These are phyloP conservation scores for Zaprionus taronus DNA, from an alignment of 1,140 invertebrate species.

Conservation along the genomic window DNA sequence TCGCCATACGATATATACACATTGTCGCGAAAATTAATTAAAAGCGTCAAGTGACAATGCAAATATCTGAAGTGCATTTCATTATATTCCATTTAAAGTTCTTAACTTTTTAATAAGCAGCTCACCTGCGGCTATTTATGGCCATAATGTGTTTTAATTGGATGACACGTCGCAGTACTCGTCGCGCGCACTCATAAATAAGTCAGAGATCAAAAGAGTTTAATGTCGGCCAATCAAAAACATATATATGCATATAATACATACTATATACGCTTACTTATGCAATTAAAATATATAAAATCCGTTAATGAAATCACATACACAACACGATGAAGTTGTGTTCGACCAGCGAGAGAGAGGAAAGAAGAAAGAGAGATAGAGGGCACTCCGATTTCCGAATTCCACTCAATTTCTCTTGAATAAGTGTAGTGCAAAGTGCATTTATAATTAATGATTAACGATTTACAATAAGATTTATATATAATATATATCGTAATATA, in stretches of 20 bases:
- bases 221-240: constrained; percentile 60
- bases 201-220: constrained; percentile 55
- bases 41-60: constrained; percentile 63
- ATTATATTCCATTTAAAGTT: constrained; percentile 74
- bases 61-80: constrained; percentile 70
- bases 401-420: not conserved
- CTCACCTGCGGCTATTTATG: constrained; percentile 40
- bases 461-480: no score
- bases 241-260: not conserved
- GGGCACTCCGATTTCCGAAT: not conserved
- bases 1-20: not conserved
- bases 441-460: not conserved
- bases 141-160: constrained; percentile 60
- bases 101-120: constrained; percentile 75
- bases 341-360: no score
- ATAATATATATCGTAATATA: no score
- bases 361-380: not conserved
- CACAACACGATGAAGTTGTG: not conserved
- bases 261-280: constrained; percentile 12
- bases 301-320: constrained; percentile 13
- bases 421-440: not conserved
- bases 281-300: constrained; percentile 47
- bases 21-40: constrained; percentile 63
- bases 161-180: constrained; percentile 5
- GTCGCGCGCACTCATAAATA: constrained; percentile 39